These are phyloP conservation scores for Acrobasis suavella DNA, from an alignment of 2,888 invertebrate genomes.

Conservation along the genomic window DNA sequence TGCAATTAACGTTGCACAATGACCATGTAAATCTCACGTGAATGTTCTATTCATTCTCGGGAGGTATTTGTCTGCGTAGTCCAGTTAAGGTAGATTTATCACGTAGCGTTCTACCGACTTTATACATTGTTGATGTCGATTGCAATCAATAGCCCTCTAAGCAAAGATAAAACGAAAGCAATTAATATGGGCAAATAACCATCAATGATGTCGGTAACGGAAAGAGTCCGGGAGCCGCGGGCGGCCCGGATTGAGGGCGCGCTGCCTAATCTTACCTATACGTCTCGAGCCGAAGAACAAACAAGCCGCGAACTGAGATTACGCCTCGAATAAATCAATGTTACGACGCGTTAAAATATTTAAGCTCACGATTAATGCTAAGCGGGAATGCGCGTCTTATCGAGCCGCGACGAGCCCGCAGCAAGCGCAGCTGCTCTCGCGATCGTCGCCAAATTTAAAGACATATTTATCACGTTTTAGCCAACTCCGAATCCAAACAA, in stretches of 20 bases:
- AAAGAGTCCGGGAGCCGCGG: slow-evolving; percentile 48
- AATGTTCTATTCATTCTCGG: slow-evolving; percentile 61
- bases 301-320: slow-evolving; percentile 79
- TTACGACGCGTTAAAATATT: slow-evolving; percentile 82
- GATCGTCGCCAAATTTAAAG: slow-evolving; percentile 46
- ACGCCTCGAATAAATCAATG: slow-evolving; percentile 80
- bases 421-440: slow-evolving; percentile 52
- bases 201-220: slow-evolving; percentile 44
- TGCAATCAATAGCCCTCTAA: slow-evolving; percentile 30
- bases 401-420: slow-evolving; percentile 53
- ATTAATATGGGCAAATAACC: slow-evolving; percentile 56
- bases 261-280: slow-evolving; percentile 74
- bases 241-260: slow-evolving; percentile 57
- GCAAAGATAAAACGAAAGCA: slow-evolving; percentile 44
- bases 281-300: slow-evolving; percentile 78
- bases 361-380: slow-evolving; percentile 79
- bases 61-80: slow-evolving; percentile 50
- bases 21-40: slow-evolving; percentile 77
- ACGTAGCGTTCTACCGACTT: slow-evolving; percentile 24
- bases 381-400: slow-evolving; percentile 65
- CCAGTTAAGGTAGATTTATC: slow-evolving; percentile 37
- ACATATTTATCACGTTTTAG: slow-evolving; percentile 43
- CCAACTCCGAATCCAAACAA: slow-evolving; percentile 14
- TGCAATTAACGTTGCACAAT: slow-evolving; percentile 80
- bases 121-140: slow-evolving; percentile 21